phyloP scores from a whole-genome alignment of 2,797 vertebrate genomes.

The Peromyscus eremicus region DNA sequence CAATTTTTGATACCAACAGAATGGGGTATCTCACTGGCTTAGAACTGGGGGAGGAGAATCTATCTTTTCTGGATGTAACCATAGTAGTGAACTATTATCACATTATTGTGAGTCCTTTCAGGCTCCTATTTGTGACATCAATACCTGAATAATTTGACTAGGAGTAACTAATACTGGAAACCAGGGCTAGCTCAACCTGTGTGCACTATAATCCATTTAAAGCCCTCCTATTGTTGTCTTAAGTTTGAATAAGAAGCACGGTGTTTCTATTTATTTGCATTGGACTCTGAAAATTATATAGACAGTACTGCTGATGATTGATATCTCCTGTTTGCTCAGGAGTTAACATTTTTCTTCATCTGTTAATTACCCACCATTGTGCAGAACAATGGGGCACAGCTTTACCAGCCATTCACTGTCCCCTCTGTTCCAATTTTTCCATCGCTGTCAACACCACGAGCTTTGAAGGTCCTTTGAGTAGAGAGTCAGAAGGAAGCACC shows the following conservation, averaged over 20 bases:
- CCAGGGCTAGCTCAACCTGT: background rate
- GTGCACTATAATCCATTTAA: background rate
- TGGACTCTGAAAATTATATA: background rate
- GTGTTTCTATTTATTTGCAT: background rate
- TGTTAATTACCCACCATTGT: background rate
- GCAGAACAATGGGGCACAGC: background rate
- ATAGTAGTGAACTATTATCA: background rate
- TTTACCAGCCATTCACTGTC: background rate
- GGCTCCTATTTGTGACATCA: conserved; percentile 6
- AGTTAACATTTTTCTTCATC: background rate
- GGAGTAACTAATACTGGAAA: conserved; percentile 29
- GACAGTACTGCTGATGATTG: background rate
- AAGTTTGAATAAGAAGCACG: background rate
- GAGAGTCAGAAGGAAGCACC: background rate
- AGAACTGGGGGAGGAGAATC: conserved; percentile 46
- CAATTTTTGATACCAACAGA: background rate
- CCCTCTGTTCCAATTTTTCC: background rate
- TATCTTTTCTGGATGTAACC: background rate
- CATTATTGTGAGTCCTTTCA: background rate
- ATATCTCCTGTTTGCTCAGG: background rate
- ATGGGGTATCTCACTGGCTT: conserved; percentile 13
- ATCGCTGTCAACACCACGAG: background rate
- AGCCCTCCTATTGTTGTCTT: background rate
- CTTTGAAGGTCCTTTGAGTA: conserved; percentile 43
- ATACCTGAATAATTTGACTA: background rate